These are phyloP conservation scores for Trichogramma dendrolimi DNA, from an alignment of 2,888 invertebrate species.

Conservation along the genomic window DNA sequence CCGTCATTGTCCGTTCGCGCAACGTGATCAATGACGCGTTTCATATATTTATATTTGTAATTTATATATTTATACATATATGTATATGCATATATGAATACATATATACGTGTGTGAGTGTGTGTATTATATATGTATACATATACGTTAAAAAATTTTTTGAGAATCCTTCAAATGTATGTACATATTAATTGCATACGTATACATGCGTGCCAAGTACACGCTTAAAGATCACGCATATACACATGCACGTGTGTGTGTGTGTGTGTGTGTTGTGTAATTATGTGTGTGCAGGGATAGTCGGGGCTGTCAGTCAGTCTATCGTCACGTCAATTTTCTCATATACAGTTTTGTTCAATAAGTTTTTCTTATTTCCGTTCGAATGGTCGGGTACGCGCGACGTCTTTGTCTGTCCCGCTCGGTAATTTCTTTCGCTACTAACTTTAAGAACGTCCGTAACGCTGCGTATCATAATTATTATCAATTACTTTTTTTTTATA, in stretches of 20 bases:
- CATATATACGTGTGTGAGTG: conserved; percentile 20
- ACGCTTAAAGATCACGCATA: not conserved
- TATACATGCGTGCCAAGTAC: no score
- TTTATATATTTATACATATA: conserved; percentile 21
- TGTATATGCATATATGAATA: conserved; percentile 18
- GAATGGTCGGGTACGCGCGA: conserved; percentile 23
- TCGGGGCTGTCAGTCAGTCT: conserved; percentile 28
- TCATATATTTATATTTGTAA: conserved; percentile 20
- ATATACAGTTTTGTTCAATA: conserved; percentile 3
- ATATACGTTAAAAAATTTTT: no score
- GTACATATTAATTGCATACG: no score
- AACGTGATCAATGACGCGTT: conserved; percentile 17
- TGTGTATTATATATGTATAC: not conserved
- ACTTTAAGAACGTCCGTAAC: not conserved
- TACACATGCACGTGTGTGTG: conserved; percentile 28
- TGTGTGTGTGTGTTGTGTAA: conserved; percentile 14
- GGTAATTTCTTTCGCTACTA: conserved; percentile 17
- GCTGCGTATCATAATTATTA: conserved; percentile 6
- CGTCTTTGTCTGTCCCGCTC: conserved; percentile 20
- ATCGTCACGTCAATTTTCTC: conserved; percentile 26
- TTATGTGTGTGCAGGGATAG: not conserved
- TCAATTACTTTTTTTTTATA: conserved; percentile 12
- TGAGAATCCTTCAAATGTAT: no score
- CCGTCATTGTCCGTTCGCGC: conserved; percentile 19
- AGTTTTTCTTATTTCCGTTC: not conserved